Conservation (phyloP, 2,797 vertebrate genomes). For the Craterocephalus amniculus region DNA sequence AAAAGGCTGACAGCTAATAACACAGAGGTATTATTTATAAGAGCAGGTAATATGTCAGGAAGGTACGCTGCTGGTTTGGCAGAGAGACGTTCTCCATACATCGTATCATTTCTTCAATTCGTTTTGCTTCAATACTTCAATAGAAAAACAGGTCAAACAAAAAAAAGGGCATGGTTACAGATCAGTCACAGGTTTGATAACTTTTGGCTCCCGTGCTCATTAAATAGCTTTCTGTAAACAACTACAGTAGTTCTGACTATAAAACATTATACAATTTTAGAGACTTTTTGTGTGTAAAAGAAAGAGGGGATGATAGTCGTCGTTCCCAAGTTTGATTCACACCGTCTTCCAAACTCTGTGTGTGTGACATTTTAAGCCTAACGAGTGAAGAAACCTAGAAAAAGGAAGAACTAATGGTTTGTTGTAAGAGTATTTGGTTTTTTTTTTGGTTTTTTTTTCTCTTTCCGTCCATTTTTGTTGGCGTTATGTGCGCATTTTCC, state of each 20-base stretch:
- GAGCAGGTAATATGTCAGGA: slow-evolving; percentile 11
- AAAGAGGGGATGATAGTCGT: not conserved
- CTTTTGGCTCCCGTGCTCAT: slow-evolving; percentile 2
- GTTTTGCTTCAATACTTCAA: slow-evolving; percentile 9
- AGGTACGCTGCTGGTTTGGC: slow-evolving; percentile 31
- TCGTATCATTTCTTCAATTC: slow-evolving; percentile 29
- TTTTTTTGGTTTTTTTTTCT: slow-evolving; percentile 6
- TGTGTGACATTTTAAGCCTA: slow-evolving; percentile 6
- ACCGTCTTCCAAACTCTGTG: slow-evolving; percentile 23
- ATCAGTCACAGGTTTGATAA: slow-evolving; percentile 13
- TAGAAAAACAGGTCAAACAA: slow-evolving; percentile 27
- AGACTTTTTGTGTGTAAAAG: slow-evolving; percentile 6
- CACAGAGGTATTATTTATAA: slow-evolving; percentile 28
- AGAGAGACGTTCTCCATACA: slow-evolving; percentile 37
- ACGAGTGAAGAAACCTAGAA: slow-evolving; percentile 21
- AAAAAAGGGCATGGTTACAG: slow-evolving; percentile 24
- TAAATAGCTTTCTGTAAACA: slow-evolving; percentile 22
- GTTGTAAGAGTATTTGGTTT: slow-evolving; percentile 22
- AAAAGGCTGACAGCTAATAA: slow-evolving; percentile 32
- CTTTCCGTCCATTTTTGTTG: slow-evolving; percentile 5
- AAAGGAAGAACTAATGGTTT: slow-evolving; percentile 13
- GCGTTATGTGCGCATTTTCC: slow-evolving; percentile 90
- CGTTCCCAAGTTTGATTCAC: slow-evolving; percentile 20
- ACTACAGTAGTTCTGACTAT: slow-evolving; percentile 36
- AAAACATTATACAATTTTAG: slow-evolving; percentile 24